phyloP scores from a whole-genome alignment of 2,888 invertebrate genomes.

The Rotaria magnacalcarata region DNA sequence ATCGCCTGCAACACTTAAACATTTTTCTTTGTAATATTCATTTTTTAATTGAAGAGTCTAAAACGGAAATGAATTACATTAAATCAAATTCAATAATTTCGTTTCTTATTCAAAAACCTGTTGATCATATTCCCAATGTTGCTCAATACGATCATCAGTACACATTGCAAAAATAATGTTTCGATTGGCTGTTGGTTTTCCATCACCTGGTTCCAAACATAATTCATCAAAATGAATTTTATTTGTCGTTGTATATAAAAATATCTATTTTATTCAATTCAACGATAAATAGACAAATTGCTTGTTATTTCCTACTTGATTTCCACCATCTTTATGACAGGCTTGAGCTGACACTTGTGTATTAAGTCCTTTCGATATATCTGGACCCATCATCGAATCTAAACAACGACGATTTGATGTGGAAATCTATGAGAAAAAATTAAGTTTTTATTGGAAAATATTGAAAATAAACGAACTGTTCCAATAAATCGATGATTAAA shows the following conservation, averaged over 20 bases:
- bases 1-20: background rate
- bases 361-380: slow-evolving; percentile 6
- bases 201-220: slow-evolving; percentile 34
- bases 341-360: background rate
- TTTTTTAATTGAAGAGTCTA: background rate
- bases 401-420: background rate
- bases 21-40: background rate
- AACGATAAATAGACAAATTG: no score
- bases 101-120: background rate
- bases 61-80: background rate
- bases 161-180: slow-evolving; percentile 35
- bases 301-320: background rate
- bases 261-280: background rate
- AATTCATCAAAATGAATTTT: slow-evolving; percentile 35
- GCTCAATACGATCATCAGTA: background rate
- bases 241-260: slow-evolving; percentile 25
- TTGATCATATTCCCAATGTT: slow-evolving; percentile 43
- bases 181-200: background rate
- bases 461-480: slow-evolving; percentile 61
- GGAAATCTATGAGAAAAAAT: background rate
- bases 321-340: slow-evolving; percentile 16
- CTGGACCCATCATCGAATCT: background rate
- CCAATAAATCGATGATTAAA: slow-evolving; percentile 88
- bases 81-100: background rate
- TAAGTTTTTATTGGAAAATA: no score